phyloP scores from a whole-genome alignment of 2,888 invertebrate genomes.

The Lymantria dispar region DNA sequence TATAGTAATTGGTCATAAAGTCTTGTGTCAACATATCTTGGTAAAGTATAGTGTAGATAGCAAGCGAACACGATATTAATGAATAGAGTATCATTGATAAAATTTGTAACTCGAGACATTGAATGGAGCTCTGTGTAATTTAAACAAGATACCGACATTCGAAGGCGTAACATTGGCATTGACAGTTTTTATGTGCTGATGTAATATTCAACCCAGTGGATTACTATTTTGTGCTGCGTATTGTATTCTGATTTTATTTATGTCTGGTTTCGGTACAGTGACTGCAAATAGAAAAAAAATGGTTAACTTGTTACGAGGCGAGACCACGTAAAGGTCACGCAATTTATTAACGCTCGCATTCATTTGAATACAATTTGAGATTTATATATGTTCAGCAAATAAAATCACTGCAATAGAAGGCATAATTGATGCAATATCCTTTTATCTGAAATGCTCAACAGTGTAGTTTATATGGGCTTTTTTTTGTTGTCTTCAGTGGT shows the following conservation, averaged over 20 bases:
- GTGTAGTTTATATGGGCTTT: too few species aligned
- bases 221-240: constrained; percentile 49
- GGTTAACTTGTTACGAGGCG: constrained; percentile 40
- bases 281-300: constrained; percentile 43
- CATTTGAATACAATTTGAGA: constrained; percentile 24
- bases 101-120: constrained; percentile 29
- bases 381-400: not conserved
- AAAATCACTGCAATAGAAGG: too few species aligned
- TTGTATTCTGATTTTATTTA: constrained; percentile 63
- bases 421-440: too few species aligned
- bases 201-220: constrained; percentile 55
- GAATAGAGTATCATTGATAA: constrained; percentile 27
- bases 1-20: too few species aligned
- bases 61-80: constrained; percentile 11
- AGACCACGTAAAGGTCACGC: constrained; percentile 49
- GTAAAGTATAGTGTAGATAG: constrained; percentile 3
- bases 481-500: too few species aligned
- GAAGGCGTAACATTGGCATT: constrained; percentile 66
- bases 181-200: constrained; percentile 65
- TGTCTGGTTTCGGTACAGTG: constrained; percentile 62
- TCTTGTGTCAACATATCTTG: not conserved
- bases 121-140: constrained; percentile 43
- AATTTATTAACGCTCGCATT: constrained; percentile 30
- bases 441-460: too few species aligned
- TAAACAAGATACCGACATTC: constrained; percentile 32